Evolutionary conservation across 2,797 vertebrate species (phyloP), one percentile per base, ranked within the genome.

Genomic region (Crenuchus spilurus): DNA sequence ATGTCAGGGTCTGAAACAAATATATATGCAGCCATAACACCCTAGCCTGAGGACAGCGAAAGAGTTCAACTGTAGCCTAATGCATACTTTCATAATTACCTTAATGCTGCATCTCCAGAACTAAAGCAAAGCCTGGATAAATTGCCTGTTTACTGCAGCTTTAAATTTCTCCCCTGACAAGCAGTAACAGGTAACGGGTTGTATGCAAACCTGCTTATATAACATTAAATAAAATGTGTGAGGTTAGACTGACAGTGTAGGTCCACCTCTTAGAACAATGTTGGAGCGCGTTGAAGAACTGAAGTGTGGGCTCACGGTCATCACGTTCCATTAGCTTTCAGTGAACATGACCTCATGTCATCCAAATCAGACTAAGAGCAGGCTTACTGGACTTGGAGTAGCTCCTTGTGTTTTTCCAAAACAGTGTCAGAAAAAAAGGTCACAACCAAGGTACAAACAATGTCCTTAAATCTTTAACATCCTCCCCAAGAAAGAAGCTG

Each of bases 31-130:
- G 22, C 46, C 6, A 30, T 49, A 22, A 61, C 75, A 48, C 71
- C 75, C 66, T 74, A 24, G 39, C 72, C 62, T 67, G 33, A 51
- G 62, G 62, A 74, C 8, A 73, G 33, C 26, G 42, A 61, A 31
- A 51, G 3, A 37, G 48, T 58, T 68, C 51, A 78, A 16, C 58
- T 48, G 39, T 68, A 63, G 24, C 60, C 39, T 62, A 42, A 39
- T 24, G 70, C 65, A 77, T 78, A 57, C 51, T 81, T 80, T 44
- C 41, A 61, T 70, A 77, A 73, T 79, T 78, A 16, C 55, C 28
- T 64, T 70, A 35, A 78, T 81, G 54, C 75, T 67, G 62, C 33
- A 57, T 60, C 46, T 30, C 16, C 58, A 66, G 68, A 49, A 33
- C 39, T 64, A 54, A 14, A 37, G 42, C 57, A 11, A 18, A 52